These are phyloP conservation scores for Staurois parvus DNA, from an alignment of 2,797 vertebrate genomes.

Conservation along the genomic window DNA sequence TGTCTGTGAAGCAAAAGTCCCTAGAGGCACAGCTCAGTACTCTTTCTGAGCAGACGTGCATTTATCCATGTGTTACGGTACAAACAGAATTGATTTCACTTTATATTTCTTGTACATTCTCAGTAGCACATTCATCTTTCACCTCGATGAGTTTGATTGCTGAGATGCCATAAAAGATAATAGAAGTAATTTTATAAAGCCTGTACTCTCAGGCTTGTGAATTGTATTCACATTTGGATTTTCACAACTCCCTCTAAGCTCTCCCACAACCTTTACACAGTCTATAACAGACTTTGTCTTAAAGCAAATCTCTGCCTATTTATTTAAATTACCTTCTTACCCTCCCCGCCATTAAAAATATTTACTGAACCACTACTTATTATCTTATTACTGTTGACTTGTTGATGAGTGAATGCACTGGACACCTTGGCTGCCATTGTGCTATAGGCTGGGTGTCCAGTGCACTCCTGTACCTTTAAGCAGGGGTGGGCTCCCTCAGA, in stretches of 20 bases:
- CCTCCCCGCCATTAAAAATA: too few relatives aligned
- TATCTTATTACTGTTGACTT: too few relatives aligned
- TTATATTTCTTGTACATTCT: slow-evolving; percentile 18
- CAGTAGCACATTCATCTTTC: neutral
- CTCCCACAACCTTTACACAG: neutral
- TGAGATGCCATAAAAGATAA: slow-evolving; percentile 5
- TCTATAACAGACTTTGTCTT: neutral
- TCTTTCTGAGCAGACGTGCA: neutral
- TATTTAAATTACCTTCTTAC: too few relatives aligned
- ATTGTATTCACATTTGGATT: slow-evolving; percentile 2
- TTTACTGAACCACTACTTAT: too few relatives aligned
- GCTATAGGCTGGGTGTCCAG: too few relatives aligned
- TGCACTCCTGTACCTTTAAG: too few relatives aligned
- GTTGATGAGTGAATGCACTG: too few relatives aligned
- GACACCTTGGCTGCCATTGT: too few relatives aligned
- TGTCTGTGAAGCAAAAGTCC: neutral
- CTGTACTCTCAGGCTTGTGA: neutral
- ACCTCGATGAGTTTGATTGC: neutral
- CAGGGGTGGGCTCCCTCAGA: too few relatives aligned
- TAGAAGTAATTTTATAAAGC: slow-evolving; percentile 2
- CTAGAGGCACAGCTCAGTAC: neutral
- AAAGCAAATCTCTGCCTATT: too few relatives aligned
- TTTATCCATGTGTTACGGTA: slow-evolving; percentile 12
- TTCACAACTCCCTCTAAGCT: neutral
- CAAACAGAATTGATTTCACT: neutral